These are phyloP conservation scores for Scaptomyza pallida DNA, from an alignment of 1,140 invertebrate species.

Conservation along the genomic window DNA sequence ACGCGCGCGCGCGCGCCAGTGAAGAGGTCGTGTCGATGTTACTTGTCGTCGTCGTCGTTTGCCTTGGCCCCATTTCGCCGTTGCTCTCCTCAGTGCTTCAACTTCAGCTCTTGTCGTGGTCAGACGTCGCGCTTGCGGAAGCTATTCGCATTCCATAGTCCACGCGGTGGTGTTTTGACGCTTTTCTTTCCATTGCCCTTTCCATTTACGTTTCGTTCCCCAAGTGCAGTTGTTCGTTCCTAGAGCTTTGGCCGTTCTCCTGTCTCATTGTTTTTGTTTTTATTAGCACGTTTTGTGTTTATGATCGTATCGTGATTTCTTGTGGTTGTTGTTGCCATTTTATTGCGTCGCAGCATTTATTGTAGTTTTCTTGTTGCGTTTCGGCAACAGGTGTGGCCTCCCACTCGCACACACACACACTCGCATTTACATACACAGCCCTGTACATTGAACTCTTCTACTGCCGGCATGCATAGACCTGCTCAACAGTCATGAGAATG, in stretches of 20 bases:
- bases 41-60: constrained; percentile 46
- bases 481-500: constrained; percentile 44
- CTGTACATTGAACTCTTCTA: constrained; percentile 69
- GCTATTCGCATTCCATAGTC: constrained; percentile 41
- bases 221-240: constrained; percentile 15
- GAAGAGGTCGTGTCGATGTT: constrained; percentile 27
- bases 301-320: constrained; percentile 78
- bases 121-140: constrained; percentile 31
- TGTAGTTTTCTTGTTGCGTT: constrained; percentile 59
- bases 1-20: constrained; percentile 11
- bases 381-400: constrained; percentile 77
- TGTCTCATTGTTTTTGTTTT: constrained; percentile 17
- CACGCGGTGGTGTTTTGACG: constrained; percentile 4
- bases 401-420: neutral
- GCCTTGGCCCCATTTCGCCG: constrained; percentile 71
- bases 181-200: constrained; percentile 7
- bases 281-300: constrained; percentile 38
- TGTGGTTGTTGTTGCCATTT: constrained; percentile 49
- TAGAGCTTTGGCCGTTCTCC: constrained; percentile 26
- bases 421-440: too few species aligned
- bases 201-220: neutral
- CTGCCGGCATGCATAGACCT: constrained; percentile 8
- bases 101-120: constrained; percentile 32
- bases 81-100: constrained; percentile 16
- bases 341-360: constrained; percentile 71